These are phyloP conservation scores for Rhyacophila evoluta DNA, from an alignment of 2,888 invertebrate species.

Conservation along the genomic window DNA sequence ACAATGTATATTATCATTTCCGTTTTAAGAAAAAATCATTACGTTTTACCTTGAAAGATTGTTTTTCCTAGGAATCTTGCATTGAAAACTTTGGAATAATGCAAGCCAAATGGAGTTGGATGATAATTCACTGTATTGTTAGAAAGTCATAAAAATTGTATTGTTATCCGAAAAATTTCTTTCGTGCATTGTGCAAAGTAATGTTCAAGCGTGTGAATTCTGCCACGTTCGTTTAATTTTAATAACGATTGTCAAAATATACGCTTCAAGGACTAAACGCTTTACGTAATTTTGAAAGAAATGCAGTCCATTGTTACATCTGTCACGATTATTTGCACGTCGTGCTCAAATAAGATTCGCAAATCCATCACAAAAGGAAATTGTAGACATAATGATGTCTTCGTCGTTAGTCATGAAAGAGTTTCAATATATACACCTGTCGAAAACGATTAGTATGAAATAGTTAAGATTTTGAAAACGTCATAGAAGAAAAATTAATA, in stretches of 20 bases:
- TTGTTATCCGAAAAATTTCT: neutral
- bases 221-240: neutral
- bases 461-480: no score
- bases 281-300: constrained; percentile 12
- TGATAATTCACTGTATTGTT: neutral
- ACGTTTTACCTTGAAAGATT: no score
- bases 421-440: neutral
- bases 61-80: no score
- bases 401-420: neutral
- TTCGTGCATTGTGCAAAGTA: neutral
- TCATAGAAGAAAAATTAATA: no score
- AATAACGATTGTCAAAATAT: neutral
- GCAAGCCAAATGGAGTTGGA: no score
- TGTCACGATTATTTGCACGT: neutral
- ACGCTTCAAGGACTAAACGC: neutral
- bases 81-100: no score
- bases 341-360: neutral
- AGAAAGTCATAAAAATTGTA: neutral
- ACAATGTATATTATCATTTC: no score
- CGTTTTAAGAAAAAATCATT: no score
- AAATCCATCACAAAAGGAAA: neutral
- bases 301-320: neutral
- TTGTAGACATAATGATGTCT: neutral
- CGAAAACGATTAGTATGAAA: neutral
- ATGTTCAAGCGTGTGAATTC: neutral